phyloP scores from a whole-genome alignment of 1,140 invertebrate species.

The Halictus rubicundus region DNA sequence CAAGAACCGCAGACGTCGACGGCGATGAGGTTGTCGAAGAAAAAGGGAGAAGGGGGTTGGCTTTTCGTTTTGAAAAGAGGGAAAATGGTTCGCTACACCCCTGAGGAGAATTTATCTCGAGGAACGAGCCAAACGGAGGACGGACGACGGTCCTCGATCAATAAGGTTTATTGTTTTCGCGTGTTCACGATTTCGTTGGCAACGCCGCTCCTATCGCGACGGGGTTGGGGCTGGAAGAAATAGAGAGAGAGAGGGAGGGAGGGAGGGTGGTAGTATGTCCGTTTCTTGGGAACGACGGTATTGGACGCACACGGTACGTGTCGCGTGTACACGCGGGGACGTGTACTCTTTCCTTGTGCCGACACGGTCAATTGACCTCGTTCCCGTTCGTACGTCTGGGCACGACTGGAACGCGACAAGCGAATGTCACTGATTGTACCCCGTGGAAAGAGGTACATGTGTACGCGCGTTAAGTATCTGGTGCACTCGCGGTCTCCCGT shows the following conservation, averaged over 20 bases:
- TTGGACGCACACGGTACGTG: constrained; percentile 12
- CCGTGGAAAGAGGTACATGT: background rate
- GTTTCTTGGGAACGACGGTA: constrained; percentile 27
- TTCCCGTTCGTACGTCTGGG: constrained; percentile 46
- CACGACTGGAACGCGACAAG: constrained; percentile 48
- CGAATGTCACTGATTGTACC: constrained; percentile 31
- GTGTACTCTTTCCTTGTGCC: background rate
- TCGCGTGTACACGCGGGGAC: constrained; percentile 9
- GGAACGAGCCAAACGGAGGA: background rate
- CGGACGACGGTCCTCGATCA: constrained; percentile 10
- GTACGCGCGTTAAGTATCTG: constrained; percentile 2
- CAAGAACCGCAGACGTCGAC: too few relatives aligned
- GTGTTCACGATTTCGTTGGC: constrained; percentile 27
- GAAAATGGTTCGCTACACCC: background rate
- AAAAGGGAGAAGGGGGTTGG: too few relatives aligned
- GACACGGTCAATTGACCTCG: constrained; percentile 48
- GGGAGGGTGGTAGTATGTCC: background rate
- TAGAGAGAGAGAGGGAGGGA: too few relatives aligned
- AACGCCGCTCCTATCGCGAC: constrained; percentile 7
- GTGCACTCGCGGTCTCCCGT: background rate
- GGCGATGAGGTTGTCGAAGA: too few relatives aligned
- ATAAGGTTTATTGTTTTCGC: constrained; percentile 43
- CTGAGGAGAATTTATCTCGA: background rate
- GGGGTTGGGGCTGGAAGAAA: too few relatives aligned
- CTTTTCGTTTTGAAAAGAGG: background rate